Base-by-base conservation (phyloP, 2,113 vertebrate genomes). In the Misgurnus mizolepis region DNA sequence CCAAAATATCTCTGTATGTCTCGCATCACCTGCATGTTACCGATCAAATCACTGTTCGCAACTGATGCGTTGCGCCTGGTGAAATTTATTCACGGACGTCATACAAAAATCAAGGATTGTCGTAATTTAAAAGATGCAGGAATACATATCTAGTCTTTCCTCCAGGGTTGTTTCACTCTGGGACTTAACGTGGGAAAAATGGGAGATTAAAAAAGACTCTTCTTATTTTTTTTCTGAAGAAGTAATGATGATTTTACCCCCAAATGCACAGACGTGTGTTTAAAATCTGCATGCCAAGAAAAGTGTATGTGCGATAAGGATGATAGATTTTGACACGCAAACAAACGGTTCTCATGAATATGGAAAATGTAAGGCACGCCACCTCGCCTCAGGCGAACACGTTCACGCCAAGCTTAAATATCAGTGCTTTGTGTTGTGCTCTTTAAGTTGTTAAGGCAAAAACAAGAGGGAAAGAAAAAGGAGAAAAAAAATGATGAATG, bases 401-500 rank as follows among this genome's bases (percentile, higher is more conserved):
- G 60, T 41, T 68, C 70, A 62, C 67, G 76, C 70, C 39, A 64
- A 79, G 76, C 69, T 75, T 78, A 80, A 79, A 81, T 67, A 79
- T 76, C 76, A 71, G 68, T 76, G 76, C 80, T 76, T 84, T 76
- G 70, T 76, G 76, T 71, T 77, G 66, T 79, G 76, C 83, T 82
- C 72, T 85, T 85, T 79, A 76, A 79, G 80, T 80, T 82, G 61
- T 66, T 60, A 49, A 50, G 58, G 71, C 50, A 53, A n/a, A 53
- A 55, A 67, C 39, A 27, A 70, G 55, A 49, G 41, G 45, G 9
- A 71, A 55, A 27, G 55, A 15, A 47, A 22, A 5, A 9, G 17
- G 49, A 50, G 65, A 69, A 67, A 67, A 58, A 65, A 61, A 55
- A 77, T 81, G 83, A 85, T 85, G 80, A 80, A 85, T 82, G 84